phyloP scores from a whole-genome alignment of 2,113 vertebrate genomes.

The Procapra przewalskii region DNA sequence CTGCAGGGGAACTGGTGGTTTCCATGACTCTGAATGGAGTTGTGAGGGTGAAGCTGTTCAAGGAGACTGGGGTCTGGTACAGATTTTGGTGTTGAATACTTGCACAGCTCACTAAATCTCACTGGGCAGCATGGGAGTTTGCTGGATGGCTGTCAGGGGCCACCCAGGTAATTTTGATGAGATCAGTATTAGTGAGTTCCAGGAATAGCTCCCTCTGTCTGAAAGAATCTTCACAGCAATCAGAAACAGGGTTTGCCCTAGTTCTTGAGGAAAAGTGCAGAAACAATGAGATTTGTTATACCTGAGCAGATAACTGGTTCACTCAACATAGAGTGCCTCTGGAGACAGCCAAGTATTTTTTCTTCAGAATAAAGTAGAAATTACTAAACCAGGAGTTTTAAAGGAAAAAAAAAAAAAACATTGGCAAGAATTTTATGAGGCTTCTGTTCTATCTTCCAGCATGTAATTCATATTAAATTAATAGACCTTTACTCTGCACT shows the following conservation, averaged over 20 bases:
- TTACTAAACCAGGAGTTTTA: background rate
- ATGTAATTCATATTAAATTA: background rate
- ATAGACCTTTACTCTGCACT: background rate
- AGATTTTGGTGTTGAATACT: background rate
- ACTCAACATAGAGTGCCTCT: background rate
- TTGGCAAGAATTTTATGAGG: background rate
- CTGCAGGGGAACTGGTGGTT: background rate
- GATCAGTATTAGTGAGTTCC: background rate
- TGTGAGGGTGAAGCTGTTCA: background rate
- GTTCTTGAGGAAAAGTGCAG: background rate
- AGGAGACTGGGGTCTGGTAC: background rate
- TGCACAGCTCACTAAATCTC: background rate
- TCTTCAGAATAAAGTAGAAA: background rate
- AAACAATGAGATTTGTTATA: background rate
- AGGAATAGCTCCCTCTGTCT: background rate
- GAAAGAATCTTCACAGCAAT: background rate
- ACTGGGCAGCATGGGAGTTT: background rate
- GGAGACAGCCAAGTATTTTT: background rate
- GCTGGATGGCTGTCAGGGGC: background rate
- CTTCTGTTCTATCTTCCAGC: background rate
- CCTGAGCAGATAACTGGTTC: slow-evolving; percentile 42
- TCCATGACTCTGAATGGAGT: background rate
- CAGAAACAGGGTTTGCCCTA: background rate
- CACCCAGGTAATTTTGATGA: background rate
- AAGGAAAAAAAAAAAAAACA: background rate